Evolutionary conservation across 2,888 invertebrate genomes (phyloP).

Genomic region (Cenopis cana): DNA sequence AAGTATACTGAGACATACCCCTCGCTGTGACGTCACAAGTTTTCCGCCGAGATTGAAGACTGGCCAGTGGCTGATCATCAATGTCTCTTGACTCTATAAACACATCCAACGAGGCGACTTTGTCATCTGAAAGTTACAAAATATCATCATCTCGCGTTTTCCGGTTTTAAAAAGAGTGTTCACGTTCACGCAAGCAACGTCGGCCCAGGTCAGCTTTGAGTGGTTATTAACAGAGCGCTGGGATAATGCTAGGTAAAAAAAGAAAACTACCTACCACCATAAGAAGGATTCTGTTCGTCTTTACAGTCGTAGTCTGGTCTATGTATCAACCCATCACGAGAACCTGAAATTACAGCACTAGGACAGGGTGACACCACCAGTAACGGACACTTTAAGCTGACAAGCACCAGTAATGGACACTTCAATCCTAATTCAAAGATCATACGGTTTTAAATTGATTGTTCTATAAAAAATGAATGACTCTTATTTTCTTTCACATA

Average conservation of each 20-base stretch:
- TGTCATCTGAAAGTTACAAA: constrained; percentile 42
- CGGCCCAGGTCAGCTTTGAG: too few relatives aligned
- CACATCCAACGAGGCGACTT: constrained; percentile 28
- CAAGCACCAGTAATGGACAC: too few relatives aligned
- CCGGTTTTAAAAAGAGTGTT: too few relatives aligned
- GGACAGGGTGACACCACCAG: too few relatives aligned
- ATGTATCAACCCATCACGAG: background rate
- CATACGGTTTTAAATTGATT: too few relatives aligned
- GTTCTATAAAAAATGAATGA: too few relatives aligned
- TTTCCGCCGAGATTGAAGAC: constrained; percentile 42
- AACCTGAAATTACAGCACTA: constrained; percentile 13
- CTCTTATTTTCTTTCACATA: too few relatives aligned
- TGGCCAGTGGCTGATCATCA: constrained; percentile 54
- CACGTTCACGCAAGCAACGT: too few relatives aligned
- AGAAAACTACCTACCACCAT: constrained; percentile 16
- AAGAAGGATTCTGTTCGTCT: background rate
- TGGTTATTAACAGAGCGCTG: too few relatives aligned
- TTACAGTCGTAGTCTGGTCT: constrained; percentile 10
- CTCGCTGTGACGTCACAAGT: background rate
- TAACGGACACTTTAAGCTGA: too few relatives aligned
- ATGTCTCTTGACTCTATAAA: constrained; percentile 46
- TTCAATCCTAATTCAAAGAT: too few relatives aligned
- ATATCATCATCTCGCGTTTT: too few relatives aligned
- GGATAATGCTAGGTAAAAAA: background rate
- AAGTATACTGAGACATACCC: background rate